Evolutionary conservation across 37 sponge, comb jelly and placozoan genomes (phyloP).

Genomic region (Haliclona indistincta): DNA sequence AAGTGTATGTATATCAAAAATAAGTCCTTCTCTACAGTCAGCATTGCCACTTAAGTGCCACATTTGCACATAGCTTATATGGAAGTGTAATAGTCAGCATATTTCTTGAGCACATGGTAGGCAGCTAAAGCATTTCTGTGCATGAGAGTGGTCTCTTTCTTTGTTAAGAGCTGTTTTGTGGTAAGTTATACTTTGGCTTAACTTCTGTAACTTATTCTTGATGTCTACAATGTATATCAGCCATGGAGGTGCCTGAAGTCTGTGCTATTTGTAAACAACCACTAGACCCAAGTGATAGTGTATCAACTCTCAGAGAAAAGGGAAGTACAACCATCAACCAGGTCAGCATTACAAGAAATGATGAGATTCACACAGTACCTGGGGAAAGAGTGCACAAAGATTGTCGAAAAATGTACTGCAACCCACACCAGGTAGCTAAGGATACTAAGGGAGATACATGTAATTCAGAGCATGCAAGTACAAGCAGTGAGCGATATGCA

Average conservation of each 20-base stretch:
- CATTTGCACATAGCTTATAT: too few species aligned
- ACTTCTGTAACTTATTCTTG: too few species aligned
- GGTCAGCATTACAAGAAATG: conserved; percentile 29
- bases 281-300: conserved; percentile 17
- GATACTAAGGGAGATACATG: conserved; percentile 18
- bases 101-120: too few species aligned
- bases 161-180: too few species aligned
- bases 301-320: conserved; percentile 26
- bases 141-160: too few species aligned
- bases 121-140: too few species aligned
- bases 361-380: conserved; percentile 21
- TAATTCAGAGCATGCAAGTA: conserved; percentile 15
- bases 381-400: conserved; percentile 31
- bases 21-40: too few species aligned
- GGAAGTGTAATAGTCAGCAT: too few species aligned
- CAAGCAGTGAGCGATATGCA: conserved; percentile 17
- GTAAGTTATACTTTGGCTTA: too few species aligned
- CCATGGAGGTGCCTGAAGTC: conserved; percentile 15
- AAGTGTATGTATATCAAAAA: too few species aligned
- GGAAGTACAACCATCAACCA: conserved; percentile 42
- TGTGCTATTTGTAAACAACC: conserved; percentile 27
- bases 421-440: conserved; percentile 37
- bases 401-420: conserved; percentile 27
- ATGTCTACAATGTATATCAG: too few species aligned
- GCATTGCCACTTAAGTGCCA: too few species aligned